phyloP scores from a whole-genome alignment of 2,888 invertebrate genomes.

The Polyommatus iphigenia region DNA sequence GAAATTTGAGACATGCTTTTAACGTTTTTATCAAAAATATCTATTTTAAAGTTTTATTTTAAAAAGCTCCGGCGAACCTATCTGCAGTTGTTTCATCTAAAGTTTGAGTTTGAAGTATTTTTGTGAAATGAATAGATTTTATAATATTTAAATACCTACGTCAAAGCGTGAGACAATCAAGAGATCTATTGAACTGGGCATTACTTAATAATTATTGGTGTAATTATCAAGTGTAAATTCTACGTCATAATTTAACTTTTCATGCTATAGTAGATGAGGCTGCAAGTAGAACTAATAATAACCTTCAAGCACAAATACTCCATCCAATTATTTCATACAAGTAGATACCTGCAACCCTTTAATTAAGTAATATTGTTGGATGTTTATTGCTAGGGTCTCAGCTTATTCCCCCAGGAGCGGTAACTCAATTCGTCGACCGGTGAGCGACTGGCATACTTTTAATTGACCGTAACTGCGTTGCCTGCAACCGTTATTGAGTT shows the following conservation, averaged over 20 bases:
- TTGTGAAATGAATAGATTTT: slow-evolving; percentile 5
- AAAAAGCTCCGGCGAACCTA: neutral
- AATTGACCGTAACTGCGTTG: slow-evolving; percentile 77
- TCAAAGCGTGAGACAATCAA: neutral
- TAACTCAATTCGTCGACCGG: slow-evolving; percentile 70
- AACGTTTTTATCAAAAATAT: neutral
- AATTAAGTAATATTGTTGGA: slow-evolving; percentile 60
- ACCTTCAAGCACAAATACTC: neutral
- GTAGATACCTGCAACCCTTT: slow-evolving; percentile 46
- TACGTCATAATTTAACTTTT: too few relatives aligned
- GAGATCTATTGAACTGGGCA: too few relatives aligned
- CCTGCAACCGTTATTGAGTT: slow-evolving; percentile 77
- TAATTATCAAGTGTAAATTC: too few relatives aligned
- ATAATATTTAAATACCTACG: neutral
- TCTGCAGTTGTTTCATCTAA: neutral
- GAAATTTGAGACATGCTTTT: neutral
- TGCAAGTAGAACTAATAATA: too few relatives aligned
- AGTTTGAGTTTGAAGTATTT: neutral
- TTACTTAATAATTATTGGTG: too few relatives aligned
- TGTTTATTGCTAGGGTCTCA: slow-evolving; percentile 63
- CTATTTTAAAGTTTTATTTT: slow-evolving; percentile 1
- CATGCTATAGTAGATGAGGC: too few relatives aligned
- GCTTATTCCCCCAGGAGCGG: slow-evolving; percentile 55
- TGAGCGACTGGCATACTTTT: slow-evolving; percentile 76
- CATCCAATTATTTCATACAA: neutral